These are phyloP conservation scores for Empidonax traillii DNA, from an alignment of 2,113 vertebrate species.

Conservation along the genomic window DNA sequence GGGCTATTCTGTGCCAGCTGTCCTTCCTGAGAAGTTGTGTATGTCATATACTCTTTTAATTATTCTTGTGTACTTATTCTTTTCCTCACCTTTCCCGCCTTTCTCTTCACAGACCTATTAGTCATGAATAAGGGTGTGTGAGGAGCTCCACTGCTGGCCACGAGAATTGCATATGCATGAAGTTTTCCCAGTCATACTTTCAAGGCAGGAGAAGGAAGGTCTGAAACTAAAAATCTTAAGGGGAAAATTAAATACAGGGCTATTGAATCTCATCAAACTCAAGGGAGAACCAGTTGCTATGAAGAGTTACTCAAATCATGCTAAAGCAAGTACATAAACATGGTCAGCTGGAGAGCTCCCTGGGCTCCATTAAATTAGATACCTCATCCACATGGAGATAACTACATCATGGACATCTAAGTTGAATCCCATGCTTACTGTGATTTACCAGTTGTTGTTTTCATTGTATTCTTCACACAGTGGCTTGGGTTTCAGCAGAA, in stretches of 20 bases:
- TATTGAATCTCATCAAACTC: background rate
- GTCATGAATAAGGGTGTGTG: background rate
- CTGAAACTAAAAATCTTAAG: background rate
- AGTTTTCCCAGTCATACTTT: background rate
- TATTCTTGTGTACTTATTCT: background rate
- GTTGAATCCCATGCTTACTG: background rate
- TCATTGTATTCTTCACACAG: background rate
- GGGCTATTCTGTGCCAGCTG: background rate
- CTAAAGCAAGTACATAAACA: fast-evolving
- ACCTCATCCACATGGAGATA: background rate
- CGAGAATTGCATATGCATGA: background rate
- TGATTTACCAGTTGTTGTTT: background rate
- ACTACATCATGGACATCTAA: background rate
- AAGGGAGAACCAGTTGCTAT: background rate
- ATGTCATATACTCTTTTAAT: fast-evolving
- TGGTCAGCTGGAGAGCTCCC: background rate
- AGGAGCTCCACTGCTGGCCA: background rate
- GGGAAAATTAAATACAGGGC: background rate
- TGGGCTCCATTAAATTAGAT: background rate
- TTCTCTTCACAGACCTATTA: background rate
- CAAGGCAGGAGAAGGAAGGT: background rate
- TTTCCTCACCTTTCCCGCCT: background rate
- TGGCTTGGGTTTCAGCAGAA: background rate
- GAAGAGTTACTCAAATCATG: background rate
- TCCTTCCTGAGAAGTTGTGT: background rate